phyloP scores from a whole-genome alignment of 2,113 vertebrate genomes.

The Pelobates fuscus region DNA sequence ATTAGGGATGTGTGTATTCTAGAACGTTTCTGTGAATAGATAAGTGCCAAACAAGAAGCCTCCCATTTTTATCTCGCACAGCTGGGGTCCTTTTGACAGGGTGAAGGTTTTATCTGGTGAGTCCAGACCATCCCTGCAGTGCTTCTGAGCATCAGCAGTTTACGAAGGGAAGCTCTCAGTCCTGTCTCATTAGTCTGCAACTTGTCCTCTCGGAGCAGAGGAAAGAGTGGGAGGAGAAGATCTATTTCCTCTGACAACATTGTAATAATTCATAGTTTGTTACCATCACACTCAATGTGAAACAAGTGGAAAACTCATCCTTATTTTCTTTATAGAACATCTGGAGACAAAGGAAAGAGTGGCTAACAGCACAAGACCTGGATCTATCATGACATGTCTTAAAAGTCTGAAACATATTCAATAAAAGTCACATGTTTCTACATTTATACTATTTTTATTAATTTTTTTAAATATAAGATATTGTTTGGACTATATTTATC shows the following conservation, averaged over 20 bases:
- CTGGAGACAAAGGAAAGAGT: too few relatives aligned
- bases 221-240: not conserved
- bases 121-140: slow-evolving; percentile 14
- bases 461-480: too few relatives aligned
- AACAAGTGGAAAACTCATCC: not conserved
- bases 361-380: too few relatives aligned
- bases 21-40: not conserved
- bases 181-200: not conserved
- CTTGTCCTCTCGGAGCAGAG: not conserved
- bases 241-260: not conserved
- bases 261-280: not conserved
- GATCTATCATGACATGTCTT: too few relatives aligned
- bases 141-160: slow-evolving; percentile 31
- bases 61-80: slow-evolving; percentile 12
- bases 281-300: not conserved
- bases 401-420: too few relatives aligned
- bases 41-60: slow-evolving; percentile 19
- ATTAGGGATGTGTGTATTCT: not conserved
- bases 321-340: too few relatives aligned
- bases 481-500: too few relatives aligned
- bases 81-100: slow-evolving; percentile 23
- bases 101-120: slow-evolving; percentile 30
- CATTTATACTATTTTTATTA: too few relatives aligned
- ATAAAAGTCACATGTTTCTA: too few relatives aligned
- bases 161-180: slow-evolving; percentile 5